These are phyloP conservation scores for Gibbula magus DNA, from an alignment of 2,888 invertebrate genomes.

Conservation along the genomic window DNA sequence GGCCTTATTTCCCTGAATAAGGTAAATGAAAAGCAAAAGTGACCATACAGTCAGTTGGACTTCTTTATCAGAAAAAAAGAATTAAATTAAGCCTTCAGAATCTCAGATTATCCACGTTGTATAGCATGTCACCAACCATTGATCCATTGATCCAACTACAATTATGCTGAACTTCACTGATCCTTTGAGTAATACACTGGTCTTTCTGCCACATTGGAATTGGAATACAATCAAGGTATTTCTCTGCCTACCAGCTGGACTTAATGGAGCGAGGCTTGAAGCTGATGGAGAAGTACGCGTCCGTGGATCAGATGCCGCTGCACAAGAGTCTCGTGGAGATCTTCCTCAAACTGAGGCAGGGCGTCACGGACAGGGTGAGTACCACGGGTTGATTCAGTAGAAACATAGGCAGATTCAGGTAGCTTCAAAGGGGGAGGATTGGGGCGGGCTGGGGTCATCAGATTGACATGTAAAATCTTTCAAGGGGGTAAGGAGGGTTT, in stretches of 20 bases:
- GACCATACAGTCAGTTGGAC: too few relatives aligned
- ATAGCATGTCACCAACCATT: too few relatives aligned
- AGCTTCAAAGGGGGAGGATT: too few relatives aligned
- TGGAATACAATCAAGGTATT: background rate
- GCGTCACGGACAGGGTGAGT: conserved; percentile 37
- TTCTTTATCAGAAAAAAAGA: too few relatives aligned
- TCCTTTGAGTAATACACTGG: background rate
- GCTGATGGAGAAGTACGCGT: conserved; percentile 59
- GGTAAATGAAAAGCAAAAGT: too few relatives aligned
- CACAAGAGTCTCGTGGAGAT: conserved; percentile 58
- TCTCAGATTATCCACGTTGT: too few relatives aligned
- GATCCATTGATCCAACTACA: background rate
- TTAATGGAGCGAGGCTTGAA: conserved; percentile 58
- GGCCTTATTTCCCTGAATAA: too few relatives aligned
- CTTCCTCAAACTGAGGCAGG: conserved; percentile 58
- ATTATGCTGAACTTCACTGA: too few relatives aligned
- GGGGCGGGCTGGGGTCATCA: too few relatives aligned
- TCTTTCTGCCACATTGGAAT: background rate
- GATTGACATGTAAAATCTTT: too few relatives aligned
- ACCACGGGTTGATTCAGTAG: background rate
- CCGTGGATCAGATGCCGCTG: conserved; percentile 58
- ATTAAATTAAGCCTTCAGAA: too few relatives aligned
- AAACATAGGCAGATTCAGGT: background rate
- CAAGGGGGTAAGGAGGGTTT: too few relatives aligned
- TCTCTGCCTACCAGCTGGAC: conserved; percentile 48